Evolutionary conservation across 2,113 vertebrate genomes (phyloP).

Genomic region (Bos taurus): ARS-UCD2.0 NC_037346.1:35326001-35326500

Average conservation of each 20-base stretch:
- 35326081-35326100: too few relatives aligned
- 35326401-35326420: not conserved
- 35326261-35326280: not conserved
- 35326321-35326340: not conserved
- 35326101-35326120: not conserved
- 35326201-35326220: too few relatives aligned
- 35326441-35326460: not conserved
- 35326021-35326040: too few relatives aligned
- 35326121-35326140: too few relatives aligned
- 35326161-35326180: not conserved
- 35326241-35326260: not conserved
- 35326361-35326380: too few relatives aligned
- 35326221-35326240: not conserved
- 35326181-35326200: too few relatives aligned
- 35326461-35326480: not conserved
- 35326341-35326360: not conserved
- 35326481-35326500: too few relatives aligned
- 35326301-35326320: not conserved
- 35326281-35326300: not conserved
- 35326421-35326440: not conserved
- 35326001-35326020: not conserved
- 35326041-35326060: not conserved
- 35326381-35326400: not conserved
- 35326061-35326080: not conserved
- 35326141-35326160: rapidly evolving